These are phyloP conservation scores for Pavo muticus DNA, from an alignment of 2,113 vertebrate species.

Conservation along the genomic window DNA sequence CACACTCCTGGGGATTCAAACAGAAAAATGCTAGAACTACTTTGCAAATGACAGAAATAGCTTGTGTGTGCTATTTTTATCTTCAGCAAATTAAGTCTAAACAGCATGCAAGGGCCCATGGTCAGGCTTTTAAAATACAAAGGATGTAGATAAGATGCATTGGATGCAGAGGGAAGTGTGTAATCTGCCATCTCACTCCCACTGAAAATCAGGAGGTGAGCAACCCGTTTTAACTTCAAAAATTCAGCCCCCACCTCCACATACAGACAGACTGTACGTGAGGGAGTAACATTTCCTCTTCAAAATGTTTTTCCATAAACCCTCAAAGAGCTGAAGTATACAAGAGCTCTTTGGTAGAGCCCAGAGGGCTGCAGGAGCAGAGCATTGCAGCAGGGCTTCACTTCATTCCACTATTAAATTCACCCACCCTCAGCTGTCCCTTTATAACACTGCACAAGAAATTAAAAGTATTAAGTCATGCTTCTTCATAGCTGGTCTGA, in stretches of 20 bases:
- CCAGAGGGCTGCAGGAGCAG: not conserved
- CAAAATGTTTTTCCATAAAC: not conserved
- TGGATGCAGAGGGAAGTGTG: not conserved
- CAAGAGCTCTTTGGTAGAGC: not conserved
- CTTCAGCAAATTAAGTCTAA: not conserved
- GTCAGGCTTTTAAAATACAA: not conserved
- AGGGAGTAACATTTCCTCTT: not conserved
- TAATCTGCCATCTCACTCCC: not conserved
- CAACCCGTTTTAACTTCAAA: not conserved
- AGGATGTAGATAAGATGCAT: not conserved
- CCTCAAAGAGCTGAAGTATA: not conserved
- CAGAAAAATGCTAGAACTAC: not conserved
- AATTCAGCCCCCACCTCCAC: not conserved
- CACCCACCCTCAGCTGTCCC: not conserved
- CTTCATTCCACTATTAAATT: not conserved
- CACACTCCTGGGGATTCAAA: not conserved
- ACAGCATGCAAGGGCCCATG: not conserved
- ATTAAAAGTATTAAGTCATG: not conserved
- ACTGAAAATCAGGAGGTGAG: not conserved
- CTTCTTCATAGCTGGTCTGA: not conserved
- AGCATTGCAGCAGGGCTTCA: fast-evolving
- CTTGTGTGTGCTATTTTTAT: not conserved
- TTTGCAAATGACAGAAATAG: not conserved
- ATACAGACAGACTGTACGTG: not conserved
- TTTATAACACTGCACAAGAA: not conserved